These are phyloP conservation scores for Neopelma chrysocephalum DNA, from an alignment of 2,797 vertebrate species.

Conservation along the genomic window DNA sequence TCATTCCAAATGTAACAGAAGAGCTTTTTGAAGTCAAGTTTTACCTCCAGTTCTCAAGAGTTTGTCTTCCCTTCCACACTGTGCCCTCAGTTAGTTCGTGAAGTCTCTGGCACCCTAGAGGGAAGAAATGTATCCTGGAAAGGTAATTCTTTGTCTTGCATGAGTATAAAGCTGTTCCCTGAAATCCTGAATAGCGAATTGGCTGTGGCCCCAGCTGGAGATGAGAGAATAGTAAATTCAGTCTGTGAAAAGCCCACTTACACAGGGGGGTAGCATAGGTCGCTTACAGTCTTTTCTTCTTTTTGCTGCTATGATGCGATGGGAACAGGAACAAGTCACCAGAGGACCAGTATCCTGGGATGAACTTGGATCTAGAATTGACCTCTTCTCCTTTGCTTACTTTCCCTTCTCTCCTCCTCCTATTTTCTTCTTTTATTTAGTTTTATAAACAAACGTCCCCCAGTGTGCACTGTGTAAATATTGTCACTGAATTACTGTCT, in stretches of 20 bases:
- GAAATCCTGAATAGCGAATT: background rate
- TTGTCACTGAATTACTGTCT: slow-evolving; percentile 80
- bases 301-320: background rate
- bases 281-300: background rate
- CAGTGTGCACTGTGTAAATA: slow-evolving; percentile 74
- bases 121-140: background rate
- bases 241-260: background rate
- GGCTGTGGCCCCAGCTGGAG: slow-evolving; percentile 23
- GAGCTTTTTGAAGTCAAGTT: background rate
- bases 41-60: background rate
- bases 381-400: slow-evolving; percentile 17
- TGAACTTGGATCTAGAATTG: slow-evolving; percentile 35
- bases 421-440: slow-evolving; percentile 70
- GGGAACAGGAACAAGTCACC: background rate
- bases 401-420: slow-evolving; percentile 35
- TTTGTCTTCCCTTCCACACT: background rate
- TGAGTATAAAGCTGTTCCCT: background rate
- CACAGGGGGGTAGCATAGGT: background rate
- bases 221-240: slow-evolving; percentile 14
- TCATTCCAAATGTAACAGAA: background rate
- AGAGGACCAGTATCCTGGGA: background rate
- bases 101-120: background rate
- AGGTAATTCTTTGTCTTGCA: background rate
- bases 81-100: background rate
- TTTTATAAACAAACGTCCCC: slow-evolving; percentile 71